Base-by-base conservation (phyloP, 2,797 vertebrate genomes). In the Aldrovandia affinis region DNA sequence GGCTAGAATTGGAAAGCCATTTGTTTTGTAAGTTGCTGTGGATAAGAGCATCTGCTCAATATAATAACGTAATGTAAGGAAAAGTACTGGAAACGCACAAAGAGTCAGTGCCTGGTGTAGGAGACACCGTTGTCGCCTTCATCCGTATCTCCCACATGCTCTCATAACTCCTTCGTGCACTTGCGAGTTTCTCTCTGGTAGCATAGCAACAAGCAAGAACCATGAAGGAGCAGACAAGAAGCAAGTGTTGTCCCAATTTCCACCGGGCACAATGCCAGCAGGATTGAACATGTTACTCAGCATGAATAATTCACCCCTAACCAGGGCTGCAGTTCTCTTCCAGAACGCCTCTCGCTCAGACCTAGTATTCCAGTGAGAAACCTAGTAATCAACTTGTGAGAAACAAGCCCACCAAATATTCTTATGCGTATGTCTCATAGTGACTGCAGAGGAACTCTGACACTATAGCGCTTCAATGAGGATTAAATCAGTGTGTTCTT, bases 301-400 rank as follows among this genome's bases (percentile, higher is more conserved):
- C 89, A 93, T 94, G 90, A 95, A 95, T 95, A 93, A 95, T 94
- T 94, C 91, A 95, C 90, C 86, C 87, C 83, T 92, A 91, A 90
- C 92, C 92, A 89, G 90, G 90, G 89, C 57, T 42, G 39, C 68
- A 73, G 89, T 92, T 89, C 90, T 92, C 91, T 93, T 93, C 91
- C 90, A 90, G 83, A 20, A 39, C 22, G 33, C 18, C 33, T 12
- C 39, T 4, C 39, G 36, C 14, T 73, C 68, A 10, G 33, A 30
- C 33, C 36, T 15, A 14, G 36, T 73, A 22, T 73, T 2, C 33
- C 1, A 73, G 68, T 30, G 68, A 73, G 22, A 73, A 7, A 1
- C 68, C 33, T 10, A 33, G 68, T 33, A 5, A 7, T 42, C 33
- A 20, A 42, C 33, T 22, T 5, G 36, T 5, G 36, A 73, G 36